phyloP scores from a whole-genome alignment of 2,888 invertebrate genomes.

The Diogma glabrata region DNA sequence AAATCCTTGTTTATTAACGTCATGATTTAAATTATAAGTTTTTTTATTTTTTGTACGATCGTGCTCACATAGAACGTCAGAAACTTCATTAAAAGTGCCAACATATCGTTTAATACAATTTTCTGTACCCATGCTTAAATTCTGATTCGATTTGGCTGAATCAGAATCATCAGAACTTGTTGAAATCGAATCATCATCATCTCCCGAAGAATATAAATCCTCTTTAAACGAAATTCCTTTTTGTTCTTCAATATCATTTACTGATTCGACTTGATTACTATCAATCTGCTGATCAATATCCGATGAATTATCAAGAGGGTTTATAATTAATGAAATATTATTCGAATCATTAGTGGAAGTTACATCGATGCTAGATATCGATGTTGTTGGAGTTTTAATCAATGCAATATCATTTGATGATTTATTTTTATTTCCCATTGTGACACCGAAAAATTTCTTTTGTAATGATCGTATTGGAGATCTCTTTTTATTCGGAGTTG shows the following conservation, averaged over 20 bases:
- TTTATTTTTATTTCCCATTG: slow-evolving; percentile 34
- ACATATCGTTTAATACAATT: slow-evolving; percentile 31
- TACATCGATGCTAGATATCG: slow-evolving; percentile 22
- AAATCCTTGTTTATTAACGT: not conserved
- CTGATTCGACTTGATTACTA: not conserved
- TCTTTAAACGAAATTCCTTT: slow-evolving; percentile 9
- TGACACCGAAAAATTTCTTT: slow-evolving; percentile 36
- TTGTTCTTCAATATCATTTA: slow-evolving; percentile 6
- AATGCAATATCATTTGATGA: slow-evolving; percentile 33
- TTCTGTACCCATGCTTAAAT: slow-evolving; percentile 23
- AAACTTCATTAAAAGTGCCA: slow-evolving; percentile 34
- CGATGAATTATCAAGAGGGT: slow-evolving; percentile 42
- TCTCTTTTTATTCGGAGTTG: slow-evolving; percentile 27
- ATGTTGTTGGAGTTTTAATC: slow-evolving; percentile 21
- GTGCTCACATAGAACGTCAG: slow-evolving; percentile 31
- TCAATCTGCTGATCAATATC: slow-evolving; percentile 27
- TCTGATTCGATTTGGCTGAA: slow-evolving; percentile 32
- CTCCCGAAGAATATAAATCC: slow-evolving; percentile 21
- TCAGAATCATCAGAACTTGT: slow-evolving; percentile 32
- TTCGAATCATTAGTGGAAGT: slow-evolving; percentile 23
- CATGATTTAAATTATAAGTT: slow-evolving; percentile 28
- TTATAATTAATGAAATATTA: slow-evolving; percentile 53
- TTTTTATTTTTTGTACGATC: slow-evolving; percentile 36
- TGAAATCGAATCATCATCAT: slow-evolving; percentile 27
- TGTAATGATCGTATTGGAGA: slow-evolving; percentile 34